Conservation (phyloP, 1,140 invertebrate genomes). For the Halesus radiatus region DNA sequence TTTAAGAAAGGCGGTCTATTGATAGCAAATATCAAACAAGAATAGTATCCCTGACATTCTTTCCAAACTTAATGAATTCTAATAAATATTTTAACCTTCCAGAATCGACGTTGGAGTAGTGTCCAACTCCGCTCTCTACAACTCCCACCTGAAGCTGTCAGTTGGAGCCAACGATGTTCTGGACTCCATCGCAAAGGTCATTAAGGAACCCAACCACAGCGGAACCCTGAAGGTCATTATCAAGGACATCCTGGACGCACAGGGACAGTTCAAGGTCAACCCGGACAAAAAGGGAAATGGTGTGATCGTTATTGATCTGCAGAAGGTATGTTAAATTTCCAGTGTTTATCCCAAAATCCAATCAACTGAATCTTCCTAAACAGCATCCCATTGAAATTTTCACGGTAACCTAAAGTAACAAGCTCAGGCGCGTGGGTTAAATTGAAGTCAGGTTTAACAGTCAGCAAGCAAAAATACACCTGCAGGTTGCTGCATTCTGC, state of each 20-base stretch:
- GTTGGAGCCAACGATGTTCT: constrained; percentile 69
- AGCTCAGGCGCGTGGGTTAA: too few species aligned
- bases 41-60: too few species aligned
- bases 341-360: too few species aligned
- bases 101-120: constrained; percentile 72
- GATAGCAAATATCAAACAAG: too few species aligned
- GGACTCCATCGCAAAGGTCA: constrained; percentile 70
- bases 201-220: constrained; percentile 61
- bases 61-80: too few species aligned
- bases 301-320: constrained; percentile 67
- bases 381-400: too few species aligned
- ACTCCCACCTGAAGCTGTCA: constrained; percentile 69
- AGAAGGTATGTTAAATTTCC: constrained; percentile 61
- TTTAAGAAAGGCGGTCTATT: too few species aligned
- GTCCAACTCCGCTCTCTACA: constrained; percentile 67
- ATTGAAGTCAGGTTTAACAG: too few species aligned
- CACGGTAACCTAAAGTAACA: too few species aligned
- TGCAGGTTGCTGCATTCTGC: too few species aligned
- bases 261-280: constrained; percentile 71
- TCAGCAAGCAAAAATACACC: too few species aligned
- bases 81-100: background rate
- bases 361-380: too few species aligned
- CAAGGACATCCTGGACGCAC: constrained; percentile 70
- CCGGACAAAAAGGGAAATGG: constrained; percentile 72
- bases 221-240: constrained; percentile 71